A percentile compares a stretch with the other conserved stretches of the same genome.
Conservation (phyloP, 2,888 invertebrate species). For the Lysandra coridon region DNA sequence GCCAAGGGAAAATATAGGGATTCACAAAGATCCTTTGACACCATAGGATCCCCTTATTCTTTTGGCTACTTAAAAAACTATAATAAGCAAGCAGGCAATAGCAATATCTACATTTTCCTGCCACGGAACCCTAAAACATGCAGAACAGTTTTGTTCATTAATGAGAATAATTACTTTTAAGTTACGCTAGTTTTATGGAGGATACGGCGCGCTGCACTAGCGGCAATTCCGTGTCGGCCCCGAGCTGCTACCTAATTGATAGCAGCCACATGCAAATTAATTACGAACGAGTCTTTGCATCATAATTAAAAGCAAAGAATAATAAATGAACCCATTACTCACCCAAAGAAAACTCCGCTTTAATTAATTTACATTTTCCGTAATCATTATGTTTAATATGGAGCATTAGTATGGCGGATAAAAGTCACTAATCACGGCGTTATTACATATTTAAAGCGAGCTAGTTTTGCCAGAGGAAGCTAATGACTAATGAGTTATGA, state of each 20-base stretch:
- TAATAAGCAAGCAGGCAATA: background rate
- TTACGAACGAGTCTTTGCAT: constrained; percentile 44
- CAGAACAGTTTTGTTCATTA: constrained; percentile 39
- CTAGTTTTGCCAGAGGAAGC: background rate
- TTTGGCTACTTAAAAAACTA: background rate
- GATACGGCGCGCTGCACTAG: constrained; percentile 39
- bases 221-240: constrained; percentile 36
- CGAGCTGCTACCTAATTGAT: constrained; percentile 45
- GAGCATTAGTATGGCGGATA: background rate
- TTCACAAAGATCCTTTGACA: background rate
- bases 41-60: background rate
- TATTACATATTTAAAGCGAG: background rate
- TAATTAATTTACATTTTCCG: constrained; percentile 41
- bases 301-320: constrained; percentile 44
- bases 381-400: constrained; percentile 17
- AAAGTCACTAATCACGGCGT: constrained; percentile 5
- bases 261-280: constrained; percentile 47
- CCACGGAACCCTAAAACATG: background rate
- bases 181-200: constrained; percentile 42
- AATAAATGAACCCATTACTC: constrained; percentile 43
- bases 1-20: background rate
- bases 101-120: background rate
- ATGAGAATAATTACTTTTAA: constrained; percentile 42
- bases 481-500: background rate
- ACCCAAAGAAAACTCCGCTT: constrained; percentile 39